Conservation (phyloP, 2,113 vertebrate species). For the Lepidothrix coronata region DNA sequence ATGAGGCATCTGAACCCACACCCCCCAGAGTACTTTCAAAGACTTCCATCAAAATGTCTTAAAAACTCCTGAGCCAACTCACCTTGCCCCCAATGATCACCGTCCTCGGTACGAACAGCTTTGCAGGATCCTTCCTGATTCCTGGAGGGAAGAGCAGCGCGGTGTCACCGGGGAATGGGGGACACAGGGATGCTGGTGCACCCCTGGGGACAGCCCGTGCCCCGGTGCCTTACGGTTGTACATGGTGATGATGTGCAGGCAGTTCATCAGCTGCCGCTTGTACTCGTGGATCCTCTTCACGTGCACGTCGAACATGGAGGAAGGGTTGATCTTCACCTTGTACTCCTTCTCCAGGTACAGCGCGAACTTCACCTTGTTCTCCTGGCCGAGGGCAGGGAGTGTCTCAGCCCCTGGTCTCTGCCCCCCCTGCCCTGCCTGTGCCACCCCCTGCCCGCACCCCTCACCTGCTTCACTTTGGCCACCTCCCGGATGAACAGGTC, state of each 20-base stretch:
- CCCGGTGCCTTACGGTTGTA: conserved; percentile 90
- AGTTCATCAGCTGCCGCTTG: conserved; percentile 95
- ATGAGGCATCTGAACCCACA: background rate
- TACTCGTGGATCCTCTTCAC: conserved; percentile 98
- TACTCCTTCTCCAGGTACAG: conserved; percentile 91
- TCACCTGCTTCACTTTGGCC: conserved; percentile 92
- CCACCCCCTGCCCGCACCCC: accelerated
- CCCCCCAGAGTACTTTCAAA: background rate
- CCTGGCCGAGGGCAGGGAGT: conserved; percentile 66
- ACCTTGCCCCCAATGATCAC: conserved; percentile 98
- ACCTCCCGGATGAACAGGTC: conserved; percentile 86
- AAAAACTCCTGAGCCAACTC: background rate
- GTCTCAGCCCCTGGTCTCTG: accelerated
- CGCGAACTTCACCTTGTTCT: conserved; percentile 93
- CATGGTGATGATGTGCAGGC: conserved; percentile 91
- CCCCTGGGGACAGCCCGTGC: background rate
- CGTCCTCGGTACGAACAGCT: conserved; percentile 87
- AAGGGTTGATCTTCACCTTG: conserved; percentile 87
- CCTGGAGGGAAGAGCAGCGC: conserved; percentile 68
- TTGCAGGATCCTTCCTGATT: conserved; percentile 84
- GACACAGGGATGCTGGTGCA: background rate
- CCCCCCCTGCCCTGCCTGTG: accelerated
- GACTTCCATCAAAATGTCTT: background rate
- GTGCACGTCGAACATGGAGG: conserved; percentile 96
- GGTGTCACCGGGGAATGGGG: accelerated